phyloP scores from a whole-genome alignment of 2,797 vertebrate species.

The Holocentrus rufus region DNA sequence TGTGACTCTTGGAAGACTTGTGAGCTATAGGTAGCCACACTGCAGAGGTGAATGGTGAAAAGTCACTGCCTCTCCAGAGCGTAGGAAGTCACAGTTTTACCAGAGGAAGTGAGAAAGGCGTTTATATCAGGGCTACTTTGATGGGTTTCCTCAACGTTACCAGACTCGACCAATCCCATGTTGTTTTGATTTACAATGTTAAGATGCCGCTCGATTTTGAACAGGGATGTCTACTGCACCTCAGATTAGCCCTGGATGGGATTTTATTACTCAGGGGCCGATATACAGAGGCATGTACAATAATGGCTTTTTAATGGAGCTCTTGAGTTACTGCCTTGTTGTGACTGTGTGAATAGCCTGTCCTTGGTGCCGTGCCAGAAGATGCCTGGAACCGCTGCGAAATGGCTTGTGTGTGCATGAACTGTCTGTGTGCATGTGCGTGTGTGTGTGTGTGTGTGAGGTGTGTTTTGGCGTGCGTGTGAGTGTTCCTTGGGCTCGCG shows the following conservation, averaged over 20 bases:
- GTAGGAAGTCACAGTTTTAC: conserved; percentile 43
- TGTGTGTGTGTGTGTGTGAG: conserved; percentile 7
- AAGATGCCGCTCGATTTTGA: background rate
- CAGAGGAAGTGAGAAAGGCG: conserved; percentile 20
- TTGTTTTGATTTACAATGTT: background rate
- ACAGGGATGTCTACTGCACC: background rate
- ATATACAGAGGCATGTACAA: conserved; percentile 43
- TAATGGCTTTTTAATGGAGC: conserved; percentile 64
- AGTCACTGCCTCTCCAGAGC: conserved; percentile 24
- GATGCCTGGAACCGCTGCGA: conserved; percentile 37
- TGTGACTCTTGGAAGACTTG: conserved; percentile 27
- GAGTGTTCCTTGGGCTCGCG: background rate
- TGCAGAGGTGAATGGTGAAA: conserved; percentile 20
- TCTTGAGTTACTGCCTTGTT: conserved; percentile 57
- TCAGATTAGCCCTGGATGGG: conserved; percentile 1
- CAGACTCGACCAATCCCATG: background rate
- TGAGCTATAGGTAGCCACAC: conserved; percentile 29
- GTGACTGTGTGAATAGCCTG: conserved; percentile 52
- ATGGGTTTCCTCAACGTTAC: conserved; percentile 43
- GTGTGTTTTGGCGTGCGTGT: too few relatives aligned
- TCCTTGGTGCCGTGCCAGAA: conserved; percentile 48
- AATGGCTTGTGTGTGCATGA: conserved; percentile 22
- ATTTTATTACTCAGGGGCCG: conserved; percentile 31
- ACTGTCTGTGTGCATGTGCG: too few relatives aligned
- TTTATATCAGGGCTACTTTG: conserved; percentile 38